A percentile compares a stretch with the other conserved stretches of the same genome.
Conservation (phyloP, 2,888 invertebrate genomes). For the Drosophila nr. fundita region DNA sequence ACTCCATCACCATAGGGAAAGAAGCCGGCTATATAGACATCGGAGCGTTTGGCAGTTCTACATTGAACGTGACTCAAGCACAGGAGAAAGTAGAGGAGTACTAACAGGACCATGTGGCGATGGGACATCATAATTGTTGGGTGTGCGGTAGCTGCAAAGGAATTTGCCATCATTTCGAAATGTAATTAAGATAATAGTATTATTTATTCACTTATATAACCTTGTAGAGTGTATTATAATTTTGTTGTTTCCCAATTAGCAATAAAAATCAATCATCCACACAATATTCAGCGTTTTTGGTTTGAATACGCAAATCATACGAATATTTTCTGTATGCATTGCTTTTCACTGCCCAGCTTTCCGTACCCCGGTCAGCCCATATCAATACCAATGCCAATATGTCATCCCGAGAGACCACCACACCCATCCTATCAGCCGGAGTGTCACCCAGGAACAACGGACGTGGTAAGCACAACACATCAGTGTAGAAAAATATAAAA, state of each 20-base stretch:
- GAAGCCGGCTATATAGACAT: slow-evolving; percentile 96
- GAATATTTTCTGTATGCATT: neutral
- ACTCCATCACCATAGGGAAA: slow-evolving; percentile 95
- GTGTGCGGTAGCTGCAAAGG: slow-evolving; percentile 20
- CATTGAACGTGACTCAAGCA: slow-evolving; percentile 31
- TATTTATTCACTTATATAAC: neutral
- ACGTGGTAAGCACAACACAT: neutral
- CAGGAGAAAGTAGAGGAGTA: slow-evolving; percentile 44
- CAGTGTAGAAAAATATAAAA: neutral
- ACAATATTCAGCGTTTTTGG: neutral
- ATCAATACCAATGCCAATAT: neutral
- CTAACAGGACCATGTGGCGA: slow-evolving; percentile 4
- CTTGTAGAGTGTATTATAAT: neutral
- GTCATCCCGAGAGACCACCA: neutral
- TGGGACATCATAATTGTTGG: slow-evolving; percentile 51
- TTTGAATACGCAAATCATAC: neutral
- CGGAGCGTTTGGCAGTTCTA: slow-evolving; percentile 88
- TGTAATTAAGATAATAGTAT: neutral
- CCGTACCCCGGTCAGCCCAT: neutral
- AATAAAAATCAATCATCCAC: neutral
- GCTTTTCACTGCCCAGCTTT: neutral
- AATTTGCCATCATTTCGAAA: neutral
- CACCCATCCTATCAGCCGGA: neutral
- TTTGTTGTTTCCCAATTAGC: neutral
- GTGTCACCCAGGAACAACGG: neutral